Evolutionary conservation across 2,113 vertebrate genomes (phyloP).

Genomic region (Rhinoptilus africanus): DNA sequence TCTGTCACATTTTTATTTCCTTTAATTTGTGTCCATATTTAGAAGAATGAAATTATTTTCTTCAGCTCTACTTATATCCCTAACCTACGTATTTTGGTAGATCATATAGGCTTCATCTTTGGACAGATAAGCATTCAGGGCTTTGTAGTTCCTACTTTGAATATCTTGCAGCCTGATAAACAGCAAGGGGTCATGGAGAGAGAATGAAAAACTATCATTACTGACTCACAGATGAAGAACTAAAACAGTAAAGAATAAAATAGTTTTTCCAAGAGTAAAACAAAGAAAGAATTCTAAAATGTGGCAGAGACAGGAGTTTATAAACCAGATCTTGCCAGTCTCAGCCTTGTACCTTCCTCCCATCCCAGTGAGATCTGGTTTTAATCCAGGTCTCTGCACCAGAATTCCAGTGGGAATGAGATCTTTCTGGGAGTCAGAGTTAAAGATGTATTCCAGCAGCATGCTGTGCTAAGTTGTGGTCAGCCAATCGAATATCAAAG

Average conservation of each 20-base stretch:
- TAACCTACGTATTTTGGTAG: neutral
- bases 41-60: neutral
- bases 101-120: neutral
- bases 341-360: neutral
- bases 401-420: constrained; percentile 49
- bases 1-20: neutral
- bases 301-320: neutral
- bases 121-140: neutral
- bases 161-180: neutral
- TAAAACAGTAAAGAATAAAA: neutral
- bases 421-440: constrained; percentile 53
- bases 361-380: neutral
- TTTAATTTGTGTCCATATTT: neutral
- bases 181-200: neutral
- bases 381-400: neutral
- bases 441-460: constrained; percentile 56
- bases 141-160: neutral
- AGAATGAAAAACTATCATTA: neutral
- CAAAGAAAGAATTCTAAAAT: neutral
- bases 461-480: constrained; percentile 65
- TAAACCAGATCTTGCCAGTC: neutral
- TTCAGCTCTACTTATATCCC: neutral
- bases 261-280: neutral
- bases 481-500: constrained; percentile 68
- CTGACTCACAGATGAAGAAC: neutral